phyloP scores from a whole-genome alignment of 2,888 invertebrate genomes.

The Drosophila buzzatii region DNA sequence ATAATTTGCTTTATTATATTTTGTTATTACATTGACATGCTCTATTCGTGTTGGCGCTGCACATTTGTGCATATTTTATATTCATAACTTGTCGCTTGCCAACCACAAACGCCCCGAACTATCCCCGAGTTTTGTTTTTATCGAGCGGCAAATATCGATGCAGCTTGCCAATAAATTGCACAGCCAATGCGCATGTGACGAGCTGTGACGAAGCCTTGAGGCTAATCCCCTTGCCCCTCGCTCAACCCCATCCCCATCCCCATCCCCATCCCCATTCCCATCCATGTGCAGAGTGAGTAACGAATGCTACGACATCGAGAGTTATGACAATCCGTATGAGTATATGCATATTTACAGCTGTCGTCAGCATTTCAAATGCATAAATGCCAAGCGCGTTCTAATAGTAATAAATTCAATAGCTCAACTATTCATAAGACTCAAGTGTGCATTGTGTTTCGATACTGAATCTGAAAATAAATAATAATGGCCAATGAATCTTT shows the following conservation, averaged over 20 bases:
- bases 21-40: constrained; percentile 78
- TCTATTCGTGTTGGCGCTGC: constrained; percentile 66
- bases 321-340: constrained; percentile 72
- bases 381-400: constrained; percentile 68
- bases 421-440: constrained; percentile 53
- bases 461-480: constrained; percentile 5
- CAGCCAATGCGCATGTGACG: constrained; percentile 45
- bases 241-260: too few relatives aligned
- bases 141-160: constrained; percentile 74
- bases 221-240: constrained; percentile 19
- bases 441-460: constrained; percentile 39
- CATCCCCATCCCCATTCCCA: background rate
- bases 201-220: constrained; percentile 63
- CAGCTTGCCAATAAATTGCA: constrained; percentile 78
- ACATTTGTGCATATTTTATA: constrained; percentile 82
- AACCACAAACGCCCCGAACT: constrained; percentile 34
- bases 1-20: constrained; percentile 77
- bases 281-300: constrained; percentile 40
- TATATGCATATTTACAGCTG: constrained; percentile 31
- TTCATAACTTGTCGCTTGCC: constrained; percentile 78
- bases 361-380: constrained; percentile 66
- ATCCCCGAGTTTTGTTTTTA: constrained; percentile 61
- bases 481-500: constrained; percentile 1
- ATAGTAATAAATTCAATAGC: constrained; percentile 63
- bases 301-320: constrained; percentile 62